phyloP scores from a whole-genome alignment of 2,888 invertebrate genomes.

The Xanthorhoe designata region DNA sequence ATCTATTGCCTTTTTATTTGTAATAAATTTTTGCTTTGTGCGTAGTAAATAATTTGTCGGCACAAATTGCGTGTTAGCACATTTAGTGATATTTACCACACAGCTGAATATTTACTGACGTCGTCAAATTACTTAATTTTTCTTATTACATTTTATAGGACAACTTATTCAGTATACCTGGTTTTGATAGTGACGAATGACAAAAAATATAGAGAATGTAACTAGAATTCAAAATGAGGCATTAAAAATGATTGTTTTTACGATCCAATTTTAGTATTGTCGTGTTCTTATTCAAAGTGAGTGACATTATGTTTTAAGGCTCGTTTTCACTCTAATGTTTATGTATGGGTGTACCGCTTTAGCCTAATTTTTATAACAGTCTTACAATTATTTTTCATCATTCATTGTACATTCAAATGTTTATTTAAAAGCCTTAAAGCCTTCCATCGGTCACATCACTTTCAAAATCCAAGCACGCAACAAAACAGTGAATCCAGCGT shows the following conservation, averaged over 20 bases:
- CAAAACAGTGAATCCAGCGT: conserved; percentile 35
- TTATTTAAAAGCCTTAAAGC: conserved; percentile 8
- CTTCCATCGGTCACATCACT: conserved; percentile 19
- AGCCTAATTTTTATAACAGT: neutral
- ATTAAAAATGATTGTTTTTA: conserved; percentile 19
- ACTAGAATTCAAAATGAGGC: neutral
- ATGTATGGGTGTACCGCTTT: no score
- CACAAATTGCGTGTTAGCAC: conserved; percentile 3
- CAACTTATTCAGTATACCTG: no score
- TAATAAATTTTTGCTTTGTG: conserved; percentile 20
- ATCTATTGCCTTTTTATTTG: conserved; percentile 31
- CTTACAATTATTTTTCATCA: conserved; percentile 10
- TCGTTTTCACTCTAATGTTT: conserved; percentile 2
- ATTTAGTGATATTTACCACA: neutral
- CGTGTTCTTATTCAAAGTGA: conserved; percentile 19
- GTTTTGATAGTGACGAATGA: no score
- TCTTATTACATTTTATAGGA: no score
- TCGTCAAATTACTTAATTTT: neutral
- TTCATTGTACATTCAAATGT: neutral
- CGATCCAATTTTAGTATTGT: conserved; percentile 12
- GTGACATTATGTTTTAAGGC: conserved; percentile 19
- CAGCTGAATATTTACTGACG: neutral
- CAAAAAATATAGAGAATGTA: no score
- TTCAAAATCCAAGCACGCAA: conserved; percentile 39
- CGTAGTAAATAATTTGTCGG: conserved; percentile 13